phyloP scores from a whole-genome alignment of 2,797 vertebrate species.

The Rhabdophis nuchalis region DNA sequence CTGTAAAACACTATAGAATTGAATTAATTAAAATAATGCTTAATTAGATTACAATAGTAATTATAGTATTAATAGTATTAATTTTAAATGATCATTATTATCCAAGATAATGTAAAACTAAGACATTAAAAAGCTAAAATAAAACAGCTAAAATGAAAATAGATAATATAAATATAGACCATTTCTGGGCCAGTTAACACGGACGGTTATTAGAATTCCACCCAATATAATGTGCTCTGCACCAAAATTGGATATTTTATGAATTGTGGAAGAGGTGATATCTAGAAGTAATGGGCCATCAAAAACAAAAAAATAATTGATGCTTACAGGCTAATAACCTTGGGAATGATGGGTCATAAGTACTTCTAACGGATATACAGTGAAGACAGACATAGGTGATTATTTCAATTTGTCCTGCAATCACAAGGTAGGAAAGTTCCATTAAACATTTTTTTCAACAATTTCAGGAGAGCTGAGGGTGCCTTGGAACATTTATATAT shows the following conservation, averaged over 20 bases:
- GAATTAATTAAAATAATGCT: background rate
- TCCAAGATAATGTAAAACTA: background rate
- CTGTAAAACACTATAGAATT: background rate
- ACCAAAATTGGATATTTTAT: background rate
- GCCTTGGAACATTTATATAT: background rate
- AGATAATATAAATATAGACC: background rate
- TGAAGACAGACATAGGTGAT: background rate
- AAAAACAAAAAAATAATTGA: background rate
- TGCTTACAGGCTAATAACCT: background rate
- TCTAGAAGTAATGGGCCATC: background rate
- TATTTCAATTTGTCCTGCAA: background rate
- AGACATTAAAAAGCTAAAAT: background rate
- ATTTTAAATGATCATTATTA: background rate
- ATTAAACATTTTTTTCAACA: background rate
- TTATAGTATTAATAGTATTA: background rate
- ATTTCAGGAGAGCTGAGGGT: background rate
- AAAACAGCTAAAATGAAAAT: background rate
- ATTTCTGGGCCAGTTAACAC: background rate
- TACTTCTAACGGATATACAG: background rate
- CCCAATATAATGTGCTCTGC: background rate
- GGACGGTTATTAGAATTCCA: background rate
- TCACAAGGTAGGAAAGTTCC: background rate
- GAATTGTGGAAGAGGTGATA: background rate
- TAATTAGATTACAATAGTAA: background rate
- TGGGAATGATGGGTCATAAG: background rate